Conservation (phyloP, 1,140 invertebrate species). For the Neocloeon triangulifer region DNA sequence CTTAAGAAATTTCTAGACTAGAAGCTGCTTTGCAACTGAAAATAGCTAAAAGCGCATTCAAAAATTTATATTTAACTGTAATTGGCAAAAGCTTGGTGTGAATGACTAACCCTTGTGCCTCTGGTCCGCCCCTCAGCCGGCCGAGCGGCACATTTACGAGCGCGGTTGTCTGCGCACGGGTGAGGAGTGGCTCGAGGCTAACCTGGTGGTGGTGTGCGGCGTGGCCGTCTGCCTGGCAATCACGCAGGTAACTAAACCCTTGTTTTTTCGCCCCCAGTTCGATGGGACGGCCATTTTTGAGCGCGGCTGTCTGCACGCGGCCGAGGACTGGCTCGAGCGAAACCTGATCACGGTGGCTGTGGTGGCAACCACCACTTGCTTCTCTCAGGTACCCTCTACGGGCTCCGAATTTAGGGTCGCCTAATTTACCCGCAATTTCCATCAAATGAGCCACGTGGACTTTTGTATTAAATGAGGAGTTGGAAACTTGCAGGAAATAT, state of each 20-base stretch:
- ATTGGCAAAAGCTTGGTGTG: slow-evolving; percentile 1
- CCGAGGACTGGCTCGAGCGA: slow-evolving; percentile 81
- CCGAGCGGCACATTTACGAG: slow-evolving; percentile 76
- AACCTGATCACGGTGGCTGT: slow-evolving; percentile 83
- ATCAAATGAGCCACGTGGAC: too few species aligned
- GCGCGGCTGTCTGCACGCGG: slow-evolving; percentile 77
- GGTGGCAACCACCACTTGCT: slow-evolving; percentile 57
- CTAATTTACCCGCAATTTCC: too few species aligned
- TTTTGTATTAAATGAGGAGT: too few species aligned
- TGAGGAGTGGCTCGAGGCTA: slow-evolving; percentile 84
- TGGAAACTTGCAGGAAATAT: too few species aligned
- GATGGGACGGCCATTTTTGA: slow-evolving; percentile 84
- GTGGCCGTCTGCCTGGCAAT: slow-evolving; percentile 59
- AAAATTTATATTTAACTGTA: too few species aligned
- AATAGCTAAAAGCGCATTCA: too few species aligned
- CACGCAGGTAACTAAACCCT: slow-evolving; percentile 64
- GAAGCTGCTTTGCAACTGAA: too few species aligned
- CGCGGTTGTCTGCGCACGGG: slow-evolving; percentile 78
- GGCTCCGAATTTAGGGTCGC: too few species aligned
- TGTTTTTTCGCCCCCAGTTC: slow-evolving; percentile 15
- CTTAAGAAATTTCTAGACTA: neutral
- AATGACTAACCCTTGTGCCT: slow-evolving; percentile 1
- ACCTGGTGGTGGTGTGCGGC: slow-evolving; percentile 68
- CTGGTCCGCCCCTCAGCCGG: slow-evolving; percentile 26
- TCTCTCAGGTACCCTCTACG: slow-evolving; percentile 81